Percentiles rank a stretch among this genome's conserved stretches.
Evolutionary conservation across 2,113 vertebrate species (phyloP).

Genomic region (Poicephalus gulielmi): DNA sequence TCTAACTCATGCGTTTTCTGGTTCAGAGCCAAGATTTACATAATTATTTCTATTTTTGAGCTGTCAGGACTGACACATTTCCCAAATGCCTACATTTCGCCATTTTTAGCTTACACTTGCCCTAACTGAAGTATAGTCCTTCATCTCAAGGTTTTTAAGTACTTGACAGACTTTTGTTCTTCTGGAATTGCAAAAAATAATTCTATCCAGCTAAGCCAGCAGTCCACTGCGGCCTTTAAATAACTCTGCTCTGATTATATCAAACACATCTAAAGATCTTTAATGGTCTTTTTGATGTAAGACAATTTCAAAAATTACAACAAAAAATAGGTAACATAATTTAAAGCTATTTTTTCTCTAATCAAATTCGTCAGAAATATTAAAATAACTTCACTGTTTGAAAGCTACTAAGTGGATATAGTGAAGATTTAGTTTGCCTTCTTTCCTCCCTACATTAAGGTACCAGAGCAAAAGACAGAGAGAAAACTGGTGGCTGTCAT

Average conservation of each 20-base stretch:
- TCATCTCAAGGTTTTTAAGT: constrained; percentile 39
- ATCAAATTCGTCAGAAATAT: not conserved
- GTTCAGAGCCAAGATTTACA: constrained; percentile 68
- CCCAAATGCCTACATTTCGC: constrained; percentile 7
- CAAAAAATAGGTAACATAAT: not conserved
- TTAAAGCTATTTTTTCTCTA: not conserved
- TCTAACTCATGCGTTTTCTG: not conserved
- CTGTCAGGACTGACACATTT: constrained; percentile 48
- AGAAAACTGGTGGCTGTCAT: not conserved
- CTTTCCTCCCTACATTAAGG: not conserved
- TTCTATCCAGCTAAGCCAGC: constrained; percentile 1
- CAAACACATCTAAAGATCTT: not conserved
- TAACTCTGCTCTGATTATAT: constrained; percentile 36
- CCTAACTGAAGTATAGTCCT: constrained; percentile 26
- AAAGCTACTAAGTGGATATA: not conserved
- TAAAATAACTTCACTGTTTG: not conserved
- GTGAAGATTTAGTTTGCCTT: not conserved
- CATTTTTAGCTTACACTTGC: constrained; percentile 52
- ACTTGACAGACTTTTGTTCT: not conserved
- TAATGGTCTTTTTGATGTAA: constrained; percentile 19
- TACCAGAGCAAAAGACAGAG: not conserved
- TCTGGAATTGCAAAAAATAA: constrained; percentile 35
- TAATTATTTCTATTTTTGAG: constrained; percentile 72
- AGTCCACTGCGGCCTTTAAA: constrained; percentile 35
- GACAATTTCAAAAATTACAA: not conserved